phyloP scores from a whole-genome alignment of 2,113 vertebrate genomes.

The Sebastes schlegelii region DNA sequence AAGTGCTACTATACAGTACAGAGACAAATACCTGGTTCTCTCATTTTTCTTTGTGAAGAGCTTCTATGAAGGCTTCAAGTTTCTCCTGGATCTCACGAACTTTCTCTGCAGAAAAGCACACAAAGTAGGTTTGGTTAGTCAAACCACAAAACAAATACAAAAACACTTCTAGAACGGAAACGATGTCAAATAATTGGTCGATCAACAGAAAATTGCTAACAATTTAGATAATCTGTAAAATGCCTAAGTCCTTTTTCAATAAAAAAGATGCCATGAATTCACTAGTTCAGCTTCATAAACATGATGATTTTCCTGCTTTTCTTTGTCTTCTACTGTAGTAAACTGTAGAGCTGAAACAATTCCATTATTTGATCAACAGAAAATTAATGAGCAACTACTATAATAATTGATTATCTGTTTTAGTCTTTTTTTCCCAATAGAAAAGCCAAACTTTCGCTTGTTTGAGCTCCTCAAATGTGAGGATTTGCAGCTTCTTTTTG shows the following conservation, averaged over 20 bases:
- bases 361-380: no score
- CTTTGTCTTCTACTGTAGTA: no score
- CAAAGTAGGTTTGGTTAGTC: constrained; percentile 1
- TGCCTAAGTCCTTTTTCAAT: neutral
- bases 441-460: neutral
- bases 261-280: neutral
- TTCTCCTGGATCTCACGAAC: constrained; percentile 99
- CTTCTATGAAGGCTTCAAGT: constrained; percentile 99
- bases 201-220: no score
- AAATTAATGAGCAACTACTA: neutral
- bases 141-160: constrained; percentile 1
- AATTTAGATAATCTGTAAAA: no score
- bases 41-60: constrained; percentile 98
- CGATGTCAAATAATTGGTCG: neutral
- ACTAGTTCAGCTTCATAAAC: neutral
- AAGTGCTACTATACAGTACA: neutral
- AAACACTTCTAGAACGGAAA: neutral
- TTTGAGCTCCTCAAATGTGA: neutral
- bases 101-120: constrained; percentile 89
- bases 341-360: no score
- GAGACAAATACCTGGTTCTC: constrained; percentile 64
- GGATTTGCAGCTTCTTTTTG: neutral
- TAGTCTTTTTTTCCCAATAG: neutral
- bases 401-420: neutral
- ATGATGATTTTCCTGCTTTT: neutral